Evolutionary conservation across 2,888 invertebrate genomes (phyloP), one percentile per base, ranked within the genome.

Genomic region (Pseudococcus longispinus): DNA sequence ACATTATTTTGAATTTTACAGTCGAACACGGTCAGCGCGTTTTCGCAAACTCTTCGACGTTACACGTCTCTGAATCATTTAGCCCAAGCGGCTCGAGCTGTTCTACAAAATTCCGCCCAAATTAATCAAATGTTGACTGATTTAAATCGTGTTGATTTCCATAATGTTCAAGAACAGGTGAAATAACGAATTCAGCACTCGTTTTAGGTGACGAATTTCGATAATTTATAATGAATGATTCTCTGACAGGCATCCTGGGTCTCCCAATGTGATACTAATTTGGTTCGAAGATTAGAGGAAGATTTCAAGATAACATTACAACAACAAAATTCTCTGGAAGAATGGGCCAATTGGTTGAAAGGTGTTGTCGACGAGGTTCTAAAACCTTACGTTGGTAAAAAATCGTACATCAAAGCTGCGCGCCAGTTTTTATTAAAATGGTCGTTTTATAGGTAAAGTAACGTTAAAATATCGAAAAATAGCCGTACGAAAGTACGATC

Each of bases 321-420:
- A 88, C 96, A 97, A 90, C 97, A 97, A 91, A 96, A 97, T 89
- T 95, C 97, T 1, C 92, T 99, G 89, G 98, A 98, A 91, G 96
- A 98, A 91, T 99, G 99, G 99, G 98, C 98, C 37, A 93, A 94
- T 85, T 99, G 99, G 99, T 92, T 99, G 89, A 98, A 98, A 91
- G 93, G 95, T 87, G 98, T 98, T 88, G 98, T 99, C 85, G 95
- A 96, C 89, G 93, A 94, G 89, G 96, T 97, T 44, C 93, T 99
- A 87, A 95, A 96, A 89, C 96, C 96, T 88, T 96, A 97, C 91
- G 96, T 95, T 90, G 95, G 95, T 60, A 94, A 95, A 89, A 93
- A 95, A 4, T 95, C 94, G 89, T 97, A 96, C 92, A 94, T 96
- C 26, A 94, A 95, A 90, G 95, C 96, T 85, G 97, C 96, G 8